phyloP scores from a whole-genome alignment of 1,140 invertebrate genomes.

The Drosophila guanche region DNA sequence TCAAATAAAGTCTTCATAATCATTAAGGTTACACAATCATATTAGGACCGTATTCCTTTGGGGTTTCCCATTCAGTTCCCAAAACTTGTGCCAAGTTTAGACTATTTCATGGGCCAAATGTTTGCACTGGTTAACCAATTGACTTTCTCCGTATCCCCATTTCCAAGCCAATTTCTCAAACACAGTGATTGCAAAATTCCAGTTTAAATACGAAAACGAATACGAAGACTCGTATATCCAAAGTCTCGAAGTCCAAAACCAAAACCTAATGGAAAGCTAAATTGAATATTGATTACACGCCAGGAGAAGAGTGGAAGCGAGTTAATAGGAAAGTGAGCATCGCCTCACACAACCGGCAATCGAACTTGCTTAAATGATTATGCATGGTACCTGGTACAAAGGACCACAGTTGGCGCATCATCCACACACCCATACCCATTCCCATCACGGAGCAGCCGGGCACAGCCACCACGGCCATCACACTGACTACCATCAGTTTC shows the following conservation, averaged over 20 bases:
- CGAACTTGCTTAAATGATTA: slow-evolving; percentile 78
- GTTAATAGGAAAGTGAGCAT: no score
- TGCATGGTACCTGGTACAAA: slow-evolving; percentile 83
- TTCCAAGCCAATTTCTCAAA: not conserved
- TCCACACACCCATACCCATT: slow-evolving; percentile 59
- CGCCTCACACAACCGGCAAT: slow-evolving; percentile 25
- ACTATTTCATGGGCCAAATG: not conserved
- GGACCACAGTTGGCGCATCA: slow-evolving; percentile 83
- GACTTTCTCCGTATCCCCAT: not conserved
- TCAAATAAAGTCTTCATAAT: no score
- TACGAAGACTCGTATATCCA: not conserved
- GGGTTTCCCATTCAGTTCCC: no score
- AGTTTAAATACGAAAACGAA: not conserved
- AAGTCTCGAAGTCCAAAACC: no score
- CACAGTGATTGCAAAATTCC: slow-evolving; percentile 7
- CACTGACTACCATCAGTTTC: slow-evolving; percentile 76
- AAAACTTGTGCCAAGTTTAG: not conserved
- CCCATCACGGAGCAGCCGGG: slow-evolving; percentile 22
- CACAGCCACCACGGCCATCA: slow-evolving; percentile 27
- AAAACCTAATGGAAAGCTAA: not conserved
- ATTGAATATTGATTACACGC: not conserved
- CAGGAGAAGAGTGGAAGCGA: slow-evolving; percentile 11
- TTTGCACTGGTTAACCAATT: slow-evolving; percentile 12
- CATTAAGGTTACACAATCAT: no score
- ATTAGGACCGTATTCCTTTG: no score